phyloP scores from a whole-genome alignment of 1,140 invertebrate species.

The Lepidurus arcticus region DNA sequence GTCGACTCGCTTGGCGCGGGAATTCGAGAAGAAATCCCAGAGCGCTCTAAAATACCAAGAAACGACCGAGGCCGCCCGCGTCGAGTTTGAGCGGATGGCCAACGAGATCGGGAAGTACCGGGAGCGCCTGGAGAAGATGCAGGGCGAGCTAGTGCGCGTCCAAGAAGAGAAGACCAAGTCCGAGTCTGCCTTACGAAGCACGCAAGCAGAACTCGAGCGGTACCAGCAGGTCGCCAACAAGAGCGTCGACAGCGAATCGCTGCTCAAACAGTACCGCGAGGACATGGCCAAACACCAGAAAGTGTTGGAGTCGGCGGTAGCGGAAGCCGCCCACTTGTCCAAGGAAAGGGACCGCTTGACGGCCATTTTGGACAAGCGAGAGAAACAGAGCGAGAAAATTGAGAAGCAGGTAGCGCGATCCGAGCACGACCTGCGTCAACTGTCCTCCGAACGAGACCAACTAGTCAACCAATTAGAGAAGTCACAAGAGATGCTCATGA shows the following conservation, averaged over 20 bases:
- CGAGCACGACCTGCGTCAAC: conserved; percentile 73
- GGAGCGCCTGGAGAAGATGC: conserved; percentile 64
- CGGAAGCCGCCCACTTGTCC: conserved; percentile 27
- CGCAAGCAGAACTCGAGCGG: conserved; percentile 42
- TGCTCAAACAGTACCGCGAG: conserved; percentile 31
- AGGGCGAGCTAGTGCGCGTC: conserved; percentile 59
- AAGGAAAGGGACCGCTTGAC: conserved; percentile 64
- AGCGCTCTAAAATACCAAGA: conserved; percentile 28
- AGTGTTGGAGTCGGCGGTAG: conserved; percentile 34
- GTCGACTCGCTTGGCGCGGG: conserved; percentile 72
- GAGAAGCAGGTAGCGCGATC: conserved; percentile 53
- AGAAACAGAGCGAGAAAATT: conserved; percentile 62
- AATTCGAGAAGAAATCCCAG: conserved; percentile 76
- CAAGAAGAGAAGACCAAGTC: conserved; percentile 61
- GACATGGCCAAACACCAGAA: conserved; percentile 35
- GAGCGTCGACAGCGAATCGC: conserved; percentile 55
- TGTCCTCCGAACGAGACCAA: conserved; percentile 77
- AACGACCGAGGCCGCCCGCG: conserved; percentile 40
- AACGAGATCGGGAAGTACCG: conserved; percentile 70
- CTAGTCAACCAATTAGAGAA: conserved; percentile 82
- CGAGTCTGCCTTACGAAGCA: conserved; percentile 49
- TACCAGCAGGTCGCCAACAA: conserved; percentile 53
- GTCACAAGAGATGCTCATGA: conserved; percentile 84
- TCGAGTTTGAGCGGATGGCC: conserved; percentile 74
- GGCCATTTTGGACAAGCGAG: conserved; percentile 65